Conservation (phyloP, 2,888 invertebrate genomes). For the Macrosiphum euphorbiae region DNA sequence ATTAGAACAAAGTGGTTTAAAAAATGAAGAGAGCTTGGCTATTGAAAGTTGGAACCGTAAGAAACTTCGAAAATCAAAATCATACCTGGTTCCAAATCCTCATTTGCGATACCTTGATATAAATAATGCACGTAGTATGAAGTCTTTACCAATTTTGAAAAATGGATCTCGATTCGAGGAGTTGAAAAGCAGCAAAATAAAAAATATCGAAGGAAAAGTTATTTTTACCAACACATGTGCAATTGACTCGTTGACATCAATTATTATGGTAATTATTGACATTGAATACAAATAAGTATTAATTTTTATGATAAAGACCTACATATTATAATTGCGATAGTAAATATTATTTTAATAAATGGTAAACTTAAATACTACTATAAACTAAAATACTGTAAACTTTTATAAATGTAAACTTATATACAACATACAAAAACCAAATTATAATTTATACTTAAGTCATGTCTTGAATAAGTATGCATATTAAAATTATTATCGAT, state of each 20-base stretch:
- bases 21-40: not conserved
- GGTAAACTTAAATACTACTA: too few relatives aligned
- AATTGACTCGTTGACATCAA: conserved; percentile 30
- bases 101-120: conserved; percentile 12
- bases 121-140: conserved; percentile 16
- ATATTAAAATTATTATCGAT: too few relatives aligned
- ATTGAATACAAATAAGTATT: not conserved
- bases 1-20: not conserved
- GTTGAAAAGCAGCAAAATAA: not conserved
- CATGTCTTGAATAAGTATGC: too few relatives aligned
- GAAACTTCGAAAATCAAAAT: not conserved
- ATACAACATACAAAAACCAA: too few relatives aligned
- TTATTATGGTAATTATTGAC: conserved; percentile 22
- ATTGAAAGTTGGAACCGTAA: conserved; percentile 14
- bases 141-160: conserved; percentile 22
- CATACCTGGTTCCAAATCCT: not conserved
- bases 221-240: conserved; percentile 44
- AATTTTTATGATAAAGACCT: not conserved
- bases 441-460: too few relatives aligned
- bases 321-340: conserved; percentile 27
- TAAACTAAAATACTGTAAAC: too few relatives aligned
- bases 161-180: conserved; percentile 6
- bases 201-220: conserved; percentile 16
- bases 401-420: too few relatives aligned
- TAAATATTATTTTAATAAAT: not conserved